These are phyloP conservation scores for Nycticebus coucang DNA, from an alignment of 2,113 vertebrate species.

Conservation along the genomic window DNA sequence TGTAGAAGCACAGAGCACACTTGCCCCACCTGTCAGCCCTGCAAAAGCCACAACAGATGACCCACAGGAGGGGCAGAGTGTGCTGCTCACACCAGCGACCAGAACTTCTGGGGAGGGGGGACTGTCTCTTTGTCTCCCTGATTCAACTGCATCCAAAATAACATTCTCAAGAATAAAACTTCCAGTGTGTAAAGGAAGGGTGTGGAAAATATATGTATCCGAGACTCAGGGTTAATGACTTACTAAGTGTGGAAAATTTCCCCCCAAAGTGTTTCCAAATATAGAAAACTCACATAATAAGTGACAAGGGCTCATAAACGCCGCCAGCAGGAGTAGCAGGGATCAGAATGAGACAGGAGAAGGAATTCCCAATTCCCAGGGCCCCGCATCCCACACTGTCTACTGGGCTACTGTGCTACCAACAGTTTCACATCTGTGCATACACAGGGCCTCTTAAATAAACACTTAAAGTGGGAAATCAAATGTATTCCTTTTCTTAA, in stretches of 20 bases:
- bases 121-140: background rate
- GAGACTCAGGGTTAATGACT: constrained; percentile 19
- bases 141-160: background rate
- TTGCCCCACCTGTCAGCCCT: background rate
- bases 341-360: background rate
- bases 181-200: background rate
- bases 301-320: background rate
- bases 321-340: background rate
- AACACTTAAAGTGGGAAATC: background rate
- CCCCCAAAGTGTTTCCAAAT: constrained; percentile 36
- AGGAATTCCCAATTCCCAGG: background rate
- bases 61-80: background rate
- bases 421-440: rapidly evolving
- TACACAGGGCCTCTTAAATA: background rate
- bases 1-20: background rate
- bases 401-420: background rate
- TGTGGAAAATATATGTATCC: background rate
- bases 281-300: constrained; percentile 24
- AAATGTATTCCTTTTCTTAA: background rate
- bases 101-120: background rate
- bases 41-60: background rate
- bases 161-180: background rate
- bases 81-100: background rate
- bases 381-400: background rate
- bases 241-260: constrained; percentile 52